phyloP scores from a whole-genome alignment of 2,888 invertebrate species.

The Hylaea fasciaria region DNA sequence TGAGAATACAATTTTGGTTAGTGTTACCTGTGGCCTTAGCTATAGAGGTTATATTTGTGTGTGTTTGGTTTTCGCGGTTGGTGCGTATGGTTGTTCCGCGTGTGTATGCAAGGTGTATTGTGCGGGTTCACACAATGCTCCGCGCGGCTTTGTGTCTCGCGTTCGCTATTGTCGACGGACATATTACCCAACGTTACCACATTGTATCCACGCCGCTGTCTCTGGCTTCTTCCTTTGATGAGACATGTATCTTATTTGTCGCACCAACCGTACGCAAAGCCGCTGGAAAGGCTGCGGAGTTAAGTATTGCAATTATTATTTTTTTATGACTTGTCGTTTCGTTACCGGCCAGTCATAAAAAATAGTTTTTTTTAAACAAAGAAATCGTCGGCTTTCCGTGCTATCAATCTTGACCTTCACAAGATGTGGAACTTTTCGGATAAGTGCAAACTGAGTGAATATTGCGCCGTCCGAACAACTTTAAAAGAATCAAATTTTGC shows the following conservation, averaged over 20 bases:
- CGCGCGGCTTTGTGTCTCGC: constrained; percentile 78
- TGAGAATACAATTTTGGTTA: constrained; percentile 16
- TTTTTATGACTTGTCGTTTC: neutral
- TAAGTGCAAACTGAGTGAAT: too few relatives aligned
- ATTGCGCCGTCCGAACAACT: too few relatives aligned
- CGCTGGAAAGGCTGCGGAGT: constrained; percentile 24
- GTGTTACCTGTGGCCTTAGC: constrained; percentile 40
- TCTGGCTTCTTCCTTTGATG: constrained; percentile 79
- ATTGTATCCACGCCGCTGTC: constrained; percentile 74
- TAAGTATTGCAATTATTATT: neutral
- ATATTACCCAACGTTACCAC: constrained; percentile 81
- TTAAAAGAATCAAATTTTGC: too few relatives aligned
- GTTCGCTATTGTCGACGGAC: constrained; percentile 80
- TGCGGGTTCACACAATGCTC: constrained; percentile 79
- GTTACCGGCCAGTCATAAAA: too few relatives aligned
- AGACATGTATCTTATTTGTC: constrained; percentile 71
- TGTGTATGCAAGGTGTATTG: constrained; percentile 81
- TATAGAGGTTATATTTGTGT: constrained; percentile 60
- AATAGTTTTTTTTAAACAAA: too few relatives aligned
- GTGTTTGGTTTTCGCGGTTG: constrained; percentile 60
- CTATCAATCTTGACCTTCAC: too few relatives aligned
- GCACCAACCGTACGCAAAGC: constrained; percentile 46
- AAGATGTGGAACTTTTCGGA: too few relatives aligned
- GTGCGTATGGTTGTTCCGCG: constrained; percentile 54
- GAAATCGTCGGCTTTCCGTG: too few relatives aligned